Percentiles rank a stretch among this genome's conserved stretches.
These are phyloP conservation scores for Hydrolagus colliei DNA, from an alignment of 2,797 vertebrate genomes.

Conservation along the genomic window DNA sequence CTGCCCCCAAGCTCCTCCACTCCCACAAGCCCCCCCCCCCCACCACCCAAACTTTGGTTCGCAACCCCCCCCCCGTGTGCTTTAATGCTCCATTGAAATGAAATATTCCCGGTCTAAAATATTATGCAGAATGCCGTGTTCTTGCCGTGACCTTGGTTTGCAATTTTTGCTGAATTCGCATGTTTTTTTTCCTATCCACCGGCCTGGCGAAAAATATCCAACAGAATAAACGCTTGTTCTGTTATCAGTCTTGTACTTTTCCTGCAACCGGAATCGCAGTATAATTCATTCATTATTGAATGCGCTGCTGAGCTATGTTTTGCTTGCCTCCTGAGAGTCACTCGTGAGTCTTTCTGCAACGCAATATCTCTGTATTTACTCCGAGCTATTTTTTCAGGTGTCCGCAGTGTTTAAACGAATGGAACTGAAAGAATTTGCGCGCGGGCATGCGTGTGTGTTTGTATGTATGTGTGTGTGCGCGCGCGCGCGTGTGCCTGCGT, in stretches of 20 bases:
- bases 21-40: no score
- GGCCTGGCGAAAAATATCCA: not conserved
- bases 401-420: conserved; percentile 10
- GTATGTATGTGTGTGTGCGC: no score
- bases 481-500: not conserved
- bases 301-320: not conserved
- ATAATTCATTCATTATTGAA: conserved; percentile 26
- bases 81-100: not conserved
- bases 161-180: conserved; percentile 19
- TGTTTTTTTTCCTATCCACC: not conserved
- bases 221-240: conserved; percentile 11
- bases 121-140: not conserved
- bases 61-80: no score
- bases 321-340: not conserved
- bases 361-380: conserved; percentile 23
- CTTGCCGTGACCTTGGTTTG: not conserved
- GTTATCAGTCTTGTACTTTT: not conserved
- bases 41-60: no score
- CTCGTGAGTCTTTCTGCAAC: conserved; percentile 1
- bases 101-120: not conserved
- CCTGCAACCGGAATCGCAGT: not conserved
- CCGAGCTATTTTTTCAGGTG: conserved; percentile 27
- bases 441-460: no score
- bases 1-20: no score
- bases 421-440: not conserved